These are phyloP conservation scores for Trichonephila inaurata DNA, from an alignment of 1,140 invertebrate genomes.

Conservation along the genomic window DNA sequence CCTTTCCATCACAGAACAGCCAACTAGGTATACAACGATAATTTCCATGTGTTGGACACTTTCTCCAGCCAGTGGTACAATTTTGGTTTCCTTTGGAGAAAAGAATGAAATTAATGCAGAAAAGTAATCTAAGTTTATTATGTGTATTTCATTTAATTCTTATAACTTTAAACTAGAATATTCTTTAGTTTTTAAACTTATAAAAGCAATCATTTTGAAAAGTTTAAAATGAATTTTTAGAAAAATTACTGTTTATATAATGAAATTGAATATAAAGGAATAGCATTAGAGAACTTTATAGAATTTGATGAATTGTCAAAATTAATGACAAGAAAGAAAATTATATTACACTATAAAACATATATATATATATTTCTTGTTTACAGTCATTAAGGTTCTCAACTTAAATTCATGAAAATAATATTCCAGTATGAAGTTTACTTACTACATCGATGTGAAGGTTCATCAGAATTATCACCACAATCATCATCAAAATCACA, in stretches of 20 bases:
- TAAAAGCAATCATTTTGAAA: too few relatives aligned
- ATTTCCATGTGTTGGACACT: conserved; percentile 93
- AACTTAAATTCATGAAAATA: background rate
- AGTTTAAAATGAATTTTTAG: too few relatives aligned
- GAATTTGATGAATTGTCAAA: background rate
- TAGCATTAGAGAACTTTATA: too few relatives aligned
- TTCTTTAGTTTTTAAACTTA: too few relatives aligned
- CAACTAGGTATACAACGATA: conserved; percentile 97
- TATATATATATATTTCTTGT: too few relatives aligned
- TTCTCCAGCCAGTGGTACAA: conserved; percentile 94
- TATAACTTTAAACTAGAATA: too few relatives aligned
- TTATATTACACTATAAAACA: background rate
- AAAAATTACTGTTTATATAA: too few relatives aligned
- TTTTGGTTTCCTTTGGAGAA: conserved; percentile 85
- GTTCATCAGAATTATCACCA: conserved; percentile 96
- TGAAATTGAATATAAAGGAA: too few relatives aligned
- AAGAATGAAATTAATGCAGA: background rate
- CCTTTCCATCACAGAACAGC: conserved; percentile 97
- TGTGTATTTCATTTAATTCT: too few relatives aligned
- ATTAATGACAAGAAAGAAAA: background rate
- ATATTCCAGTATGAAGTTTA: background rate
- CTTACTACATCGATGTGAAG: conserved; percentile 91
- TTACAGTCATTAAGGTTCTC: too few relatives aligned
- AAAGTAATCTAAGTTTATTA: background rate
- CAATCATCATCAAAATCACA: conserved; percentile 95